phyloP scores from a whole-genome alignment of 2,888 invertebrate species.

The Lagria hirta region DNA sequence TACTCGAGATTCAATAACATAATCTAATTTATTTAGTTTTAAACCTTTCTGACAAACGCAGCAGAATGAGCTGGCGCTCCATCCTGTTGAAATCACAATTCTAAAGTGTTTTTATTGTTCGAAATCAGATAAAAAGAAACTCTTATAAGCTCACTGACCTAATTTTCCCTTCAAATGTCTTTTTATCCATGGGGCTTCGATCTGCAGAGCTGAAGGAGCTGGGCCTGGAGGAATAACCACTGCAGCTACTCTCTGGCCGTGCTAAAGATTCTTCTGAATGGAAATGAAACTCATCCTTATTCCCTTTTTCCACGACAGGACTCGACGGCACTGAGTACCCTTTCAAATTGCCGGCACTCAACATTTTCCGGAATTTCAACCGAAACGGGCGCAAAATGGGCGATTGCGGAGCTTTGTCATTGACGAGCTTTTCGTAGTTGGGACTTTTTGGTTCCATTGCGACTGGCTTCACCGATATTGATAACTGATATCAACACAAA shows the following conservation, averaged over 20 bases:
- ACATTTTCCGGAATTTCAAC: slow-evolving; percentile 38
- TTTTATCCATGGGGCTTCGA: slow-evolving; percentile 14
- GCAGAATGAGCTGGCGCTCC: no score
- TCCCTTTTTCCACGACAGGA: slow-evolving; percentile 7
- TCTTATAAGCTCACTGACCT: no score
- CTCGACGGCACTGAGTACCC: slow-evolving; percentile 24
- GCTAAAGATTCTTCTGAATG: slow-evolving; percentile 20
- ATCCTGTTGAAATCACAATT: no score
- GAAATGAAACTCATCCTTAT: slow-evolving; percentile 13
- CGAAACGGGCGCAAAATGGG: slow-evolving; percentile 35
- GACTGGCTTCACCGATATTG: no score
- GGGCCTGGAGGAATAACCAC: slow-evolving; percentile 16
- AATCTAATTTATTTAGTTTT: no score
- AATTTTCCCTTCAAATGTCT: slow-evolving; percentile 3
- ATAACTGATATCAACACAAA: slow-evolving; percentile 9
- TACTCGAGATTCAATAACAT: no score
- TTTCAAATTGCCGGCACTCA: slow-evolving; percentile 38
- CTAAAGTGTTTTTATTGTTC: no score
- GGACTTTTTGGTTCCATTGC: slow-evolving; percentile 38
- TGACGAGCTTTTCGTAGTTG: slow-evolving; percentile 34
- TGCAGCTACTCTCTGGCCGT: slow-evolving; percentile 21
- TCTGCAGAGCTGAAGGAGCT: slow-evolving; percentile 19
- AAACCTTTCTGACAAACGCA: no score
- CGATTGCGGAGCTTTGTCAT: slow-evolving; percentile 30
- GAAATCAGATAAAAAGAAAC: no score